These are phyloP conservation scores for Odocoileus virginianus DNA, from an alignment of 2,113 vertebrate genomes.

Conservation along the genomic window DNA sequence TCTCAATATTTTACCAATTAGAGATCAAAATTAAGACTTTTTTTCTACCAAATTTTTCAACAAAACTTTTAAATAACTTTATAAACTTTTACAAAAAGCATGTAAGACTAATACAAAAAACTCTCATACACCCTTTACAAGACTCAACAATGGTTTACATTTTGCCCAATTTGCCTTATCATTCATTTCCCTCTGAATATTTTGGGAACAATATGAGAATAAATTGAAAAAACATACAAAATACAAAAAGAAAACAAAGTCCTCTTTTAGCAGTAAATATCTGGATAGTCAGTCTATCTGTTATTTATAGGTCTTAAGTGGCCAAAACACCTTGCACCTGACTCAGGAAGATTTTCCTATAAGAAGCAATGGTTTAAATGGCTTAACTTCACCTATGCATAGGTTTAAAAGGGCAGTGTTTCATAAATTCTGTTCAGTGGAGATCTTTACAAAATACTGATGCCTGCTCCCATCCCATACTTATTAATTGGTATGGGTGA, in stretches of 20 bases:
- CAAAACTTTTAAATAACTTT: background rate
- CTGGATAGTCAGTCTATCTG: background rate
- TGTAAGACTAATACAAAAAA: background rate
- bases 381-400: background rate
- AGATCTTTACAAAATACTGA: background rate
- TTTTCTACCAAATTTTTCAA: background rate
- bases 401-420: background rate
- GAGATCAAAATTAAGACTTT: background rate
- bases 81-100: constrained; percentile 9
- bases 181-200: background rate
- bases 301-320: background rate
- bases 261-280: background rate
- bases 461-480: background rate
- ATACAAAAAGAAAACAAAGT: background rate
- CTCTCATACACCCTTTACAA: background rate
- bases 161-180: background rate
- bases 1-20: background rate
- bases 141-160: background rate
- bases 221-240: background rate
- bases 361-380: background rate
- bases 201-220: background rate
- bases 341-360: background rate
- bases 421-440: background rate
- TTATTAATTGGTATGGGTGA: background rate
- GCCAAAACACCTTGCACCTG: background rate